Conservation (phyloP, 2,113 vertebrate species). For the Toxotes jaculatrix region DNA sequence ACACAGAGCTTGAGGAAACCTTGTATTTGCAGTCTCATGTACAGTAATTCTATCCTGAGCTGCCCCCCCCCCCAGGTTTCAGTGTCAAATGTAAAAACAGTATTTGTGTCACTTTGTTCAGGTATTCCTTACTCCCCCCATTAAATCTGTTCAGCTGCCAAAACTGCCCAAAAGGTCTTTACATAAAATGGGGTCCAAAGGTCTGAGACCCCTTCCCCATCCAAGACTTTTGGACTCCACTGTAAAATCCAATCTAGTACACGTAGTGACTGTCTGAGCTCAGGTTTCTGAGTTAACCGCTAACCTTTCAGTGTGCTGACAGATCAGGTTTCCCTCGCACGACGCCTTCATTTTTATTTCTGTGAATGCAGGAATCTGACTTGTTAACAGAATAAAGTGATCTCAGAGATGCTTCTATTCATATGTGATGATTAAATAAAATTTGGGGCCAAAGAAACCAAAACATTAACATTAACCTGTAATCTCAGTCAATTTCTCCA, state of each 20-base stretch:
- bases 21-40: not conserved
- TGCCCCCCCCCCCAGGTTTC: not conserved
- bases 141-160: slow-evolving; percentile 25
- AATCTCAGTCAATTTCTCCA: too few relatives aligned
- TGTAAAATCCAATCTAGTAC: not conserved
- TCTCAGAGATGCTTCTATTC: too few relatives aligned
- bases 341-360: not conserved
- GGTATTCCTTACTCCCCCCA: slow-evolving; percentile 11
- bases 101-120: slow-evolving; percentile 9
- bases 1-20: not conserved
- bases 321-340: slow-evolving; percentile 6
- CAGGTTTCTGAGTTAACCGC: slow-evolving; percentile 16
- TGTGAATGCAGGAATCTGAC: not conserved
- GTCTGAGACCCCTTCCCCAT: too few relatives aligned
- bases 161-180: not conserved
- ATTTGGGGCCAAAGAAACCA: not conserved
- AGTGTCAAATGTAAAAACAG: not conserved
- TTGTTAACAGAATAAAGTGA: not conserved
- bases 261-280: slow-evolving; percentile 11
- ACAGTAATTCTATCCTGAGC: not conserved
- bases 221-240: too few relatives aligned
- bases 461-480: too few relatives aligned
- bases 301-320: slow-evolving; percentile 17
- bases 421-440: not conserved
- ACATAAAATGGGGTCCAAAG: too few relatives aligned